Evolutionary conservation across 2,797 vertebrate species (phyloP), one percentile per base, ranked within the genome.

Genomic region (Enteromius trimaculatus): DNA sequence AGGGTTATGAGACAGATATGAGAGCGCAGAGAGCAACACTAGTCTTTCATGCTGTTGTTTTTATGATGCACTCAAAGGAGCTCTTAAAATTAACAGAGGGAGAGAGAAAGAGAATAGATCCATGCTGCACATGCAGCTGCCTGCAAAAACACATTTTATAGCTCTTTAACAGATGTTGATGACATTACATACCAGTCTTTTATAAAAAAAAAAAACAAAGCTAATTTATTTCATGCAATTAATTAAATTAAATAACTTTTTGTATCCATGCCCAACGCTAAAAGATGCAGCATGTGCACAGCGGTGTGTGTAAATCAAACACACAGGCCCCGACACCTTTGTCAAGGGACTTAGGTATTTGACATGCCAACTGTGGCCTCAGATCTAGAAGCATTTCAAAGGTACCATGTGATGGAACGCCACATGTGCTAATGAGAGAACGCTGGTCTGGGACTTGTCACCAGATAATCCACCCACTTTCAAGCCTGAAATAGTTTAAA

Each of bases 361-460:
- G 47, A 53, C 29, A 68, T 34, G 49, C 49, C 19, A 31, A 53
- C 64, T 68, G 47, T 75, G 23, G 68, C 39, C 68, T 81, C 68
- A 44, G 80, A 76, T 75, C 60, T 82, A 37, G 16, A 74, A 37
- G 60, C 31, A 65, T 82, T 82, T 81, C 58, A 80, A 80, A 62
- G 68, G 55, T 64, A 47, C 53, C 26, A 58, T 55, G 71, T 76
- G 80, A 85, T 29, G 76, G 55, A 78, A 64, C 60, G 3, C 79
- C 81, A 78, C 39, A 39, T 71, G 77, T 85, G 78, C 68, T 83
- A 81, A 85, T 77, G 65, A 84, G 79, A 79, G 86, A 76, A 66
- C 17, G 44, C 34, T 47, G 70, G 53, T 84, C 87, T 84, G 82
- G 79, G 44, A 69, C 34, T 69, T 53, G 83, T 82, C 82, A 86